phyloP scores from a whole-genome alignment of 1,140 invertebrate species.

The Callitettix versicolor region DNA sequence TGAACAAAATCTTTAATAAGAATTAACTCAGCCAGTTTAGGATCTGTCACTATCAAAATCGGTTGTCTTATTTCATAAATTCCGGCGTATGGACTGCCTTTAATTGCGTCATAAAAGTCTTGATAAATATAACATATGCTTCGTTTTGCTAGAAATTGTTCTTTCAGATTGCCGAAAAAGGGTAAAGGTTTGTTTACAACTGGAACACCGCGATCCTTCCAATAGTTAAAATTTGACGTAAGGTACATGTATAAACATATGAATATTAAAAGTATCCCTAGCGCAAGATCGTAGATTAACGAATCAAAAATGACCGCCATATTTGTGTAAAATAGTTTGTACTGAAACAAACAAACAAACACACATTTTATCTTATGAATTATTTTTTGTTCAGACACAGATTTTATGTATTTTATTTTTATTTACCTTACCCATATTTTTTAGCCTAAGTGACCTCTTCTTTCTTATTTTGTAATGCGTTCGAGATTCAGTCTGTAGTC shows the following conservation, averaged over 20 bases:
- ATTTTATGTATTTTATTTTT: too few relatives aligned
- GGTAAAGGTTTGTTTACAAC: constrained; percentile 31
- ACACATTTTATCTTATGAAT: too few relatives aligned
- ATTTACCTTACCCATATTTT: too few relatives aligned
- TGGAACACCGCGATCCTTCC: constrained; percentile 29
- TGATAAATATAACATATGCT: constrained; percentile 21
- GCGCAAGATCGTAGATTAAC: not conserved
- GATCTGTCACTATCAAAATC: constrained; percentile 39
- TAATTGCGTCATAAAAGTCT: constrained; percentile 15
- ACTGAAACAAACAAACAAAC: too few relatives aligned
- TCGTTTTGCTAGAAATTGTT: constrained; percentile 29
- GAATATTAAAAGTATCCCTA: not conserved
- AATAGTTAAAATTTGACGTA: constrained; percentile 29
- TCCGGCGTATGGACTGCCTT: constrained; percentile 23
- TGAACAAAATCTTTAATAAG: constrained; percentile 46
- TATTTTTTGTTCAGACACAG: too few relatives aligned
- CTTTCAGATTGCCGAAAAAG: constrained; percentile 37
- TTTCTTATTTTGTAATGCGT: too few relatives aligned
- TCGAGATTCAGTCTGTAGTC: too few relatives aligned
- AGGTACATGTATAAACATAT: constrained; percentile 26
- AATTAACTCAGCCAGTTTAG: constrained; percentile 46
- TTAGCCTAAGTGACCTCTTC: too few relatives aligned
- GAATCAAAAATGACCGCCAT: too few relatives aligned
- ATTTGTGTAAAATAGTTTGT: too few relatives aligned
- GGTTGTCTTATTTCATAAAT: constrained; percentile 36